Conservation (phyloP, 2,888 invertebrate genomes). For the Agrotis puta region DNA sequence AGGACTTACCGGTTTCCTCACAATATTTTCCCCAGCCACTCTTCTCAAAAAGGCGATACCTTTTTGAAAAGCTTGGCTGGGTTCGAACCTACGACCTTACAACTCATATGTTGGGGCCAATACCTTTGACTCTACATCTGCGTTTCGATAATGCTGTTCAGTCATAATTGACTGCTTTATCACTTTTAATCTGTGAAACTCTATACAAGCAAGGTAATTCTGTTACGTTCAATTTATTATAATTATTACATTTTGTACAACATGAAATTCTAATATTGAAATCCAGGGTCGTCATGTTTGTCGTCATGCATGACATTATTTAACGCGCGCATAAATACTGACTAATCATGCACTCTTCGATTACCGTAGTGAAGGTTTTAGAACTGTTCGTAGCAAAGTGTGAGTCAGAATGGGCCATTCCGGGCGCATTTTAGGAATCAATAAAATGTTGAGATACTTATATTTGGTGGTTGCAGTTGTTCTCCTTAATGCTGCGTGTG, state of each 20-base stretch:
- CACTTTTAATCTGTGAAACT: background rate
- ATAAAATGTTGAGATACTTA: background rate
- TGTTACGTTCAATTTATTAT: background rate
- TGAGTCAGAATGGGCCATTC: background rate
- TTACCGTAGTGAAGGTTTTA: constrained; percentile 1
- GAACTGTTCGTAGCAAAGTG: background rate
- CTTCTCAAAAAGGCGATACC: no score
- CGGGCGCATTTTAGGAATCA: background rate
- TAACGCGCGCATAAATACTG: background rate
- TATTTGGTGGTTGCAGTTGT: background rate
- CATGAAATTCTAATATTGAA: constrained; percentile 19
- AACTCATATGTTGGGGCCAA: no score
- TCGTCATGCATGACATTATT: constrained; percentile 23
- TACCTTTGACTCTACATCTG: no score
- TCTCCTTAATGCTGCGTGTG: constrained; percentile 15
- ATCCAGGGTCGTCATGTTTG: constrained; percentile 3
- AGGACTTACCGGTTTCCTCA: no score
- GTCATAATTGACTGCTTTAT: background rate
- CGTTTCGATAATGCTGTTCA: no score
- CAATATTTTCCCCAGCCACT: no score
- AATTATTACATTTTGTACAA: background rate
- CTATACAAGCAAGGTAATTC: background rate
- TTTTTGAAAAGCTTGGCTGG: no score
- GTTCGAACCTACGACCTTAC: no score
- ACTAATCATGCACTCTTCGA: constrained; percentile 9